These are phyloP conservation scores for Lophura swinhoii DNA, from an alignment of 2,797 vertebrate genomes.

Conservation along the genomic window DNA sequence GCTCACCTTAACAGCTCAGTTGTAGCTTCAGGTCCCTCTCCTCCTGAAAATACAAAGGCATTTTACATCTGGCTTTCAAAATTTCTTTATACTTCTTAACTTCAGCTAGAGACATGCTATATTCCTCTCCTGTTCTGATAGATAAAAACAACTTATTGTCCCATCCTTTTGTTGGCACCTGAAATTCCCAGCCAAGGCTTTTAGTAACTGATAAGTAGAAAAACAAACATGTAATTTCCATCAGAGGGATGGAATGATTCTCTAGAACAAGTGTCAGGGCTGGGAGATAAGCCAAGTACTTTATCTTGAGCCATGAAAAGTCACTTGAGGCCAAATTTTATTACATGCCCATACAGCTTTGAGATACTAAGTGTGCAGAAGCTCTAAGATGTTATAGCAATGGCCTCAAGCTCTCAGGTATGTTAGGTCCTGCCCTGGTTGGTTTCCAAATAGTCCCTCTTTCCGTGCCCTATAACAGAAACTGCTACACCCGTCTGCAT, in stretches of 20 bases:
- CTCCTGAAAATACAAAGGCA: not conserved
- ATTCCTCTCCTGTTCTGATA: not conserved
- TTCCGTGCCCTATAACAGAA: slow-evolving; percentile 43
- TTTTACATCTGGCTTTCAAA: not conserved
- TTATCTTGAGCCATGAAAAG: not conserved
- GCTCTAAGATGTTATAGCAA: not conserved
- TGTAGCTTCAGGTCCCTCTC: not conserved
- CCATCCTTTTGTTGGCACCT: not conserved
- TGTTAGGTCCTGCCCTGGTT: not conserved
- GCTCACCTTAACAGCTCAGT: not conserved
- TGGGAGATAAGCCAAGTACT: not conserved
- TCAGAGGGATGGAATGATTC: not conserved
- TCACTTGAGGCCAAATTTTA: not conserved
- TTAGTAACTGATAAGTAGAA: not conserved
- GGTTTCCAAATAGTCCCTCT: slow-evolving; percentile 30
- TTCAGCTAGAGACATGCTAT: not conserved
- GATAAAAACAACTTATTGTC: not conserved
- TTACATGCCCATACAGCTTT: not conserved
- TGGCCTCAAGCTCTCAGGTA: slow-evolving; percentile 10
- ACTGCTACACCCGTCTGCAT: slow-evolving; percentile 40
- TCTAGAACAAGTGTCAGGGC: not conserved
- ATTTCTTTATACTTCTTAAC: not conserved
- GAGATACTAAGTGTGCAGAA: rapidly evolving
- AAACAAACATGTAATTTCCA: not conserved
- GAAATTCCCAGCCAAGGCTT: not conserved